A percentile compares a stretch with the other conserved stretches of the same genome.
phyloP scores from a whole-genome alignment of 35 echinoderm and acorn worm genomes.

The Ophiothrix spiculata region DNA sequence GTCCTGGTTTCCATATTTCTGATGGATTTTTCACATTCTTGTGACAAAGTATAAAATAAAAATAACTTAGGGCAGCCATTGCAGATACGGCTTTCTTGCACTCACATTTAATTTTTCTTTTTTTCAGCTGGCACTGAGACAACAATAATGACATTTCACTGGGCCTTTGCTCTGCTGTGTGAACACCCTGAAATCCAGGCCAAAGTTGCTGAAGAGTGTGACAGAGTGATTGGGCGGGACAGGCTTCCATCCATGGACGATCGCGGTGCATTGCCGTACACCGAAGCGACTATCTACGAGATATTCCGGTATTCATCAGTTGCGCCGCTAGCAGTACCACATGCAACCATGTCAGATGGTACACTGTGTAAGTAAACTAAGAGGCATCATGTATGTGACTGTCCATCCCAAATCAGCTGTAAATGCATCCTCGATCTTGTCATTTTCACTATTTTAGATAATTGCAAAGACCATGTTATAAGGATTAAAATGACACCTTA shows the following conservation, averaged over 20 bases:
- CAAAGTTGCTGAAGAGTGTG: conserved; percentile 46
- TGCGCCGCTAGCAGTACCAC: background rate
- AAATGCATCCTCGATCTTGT: too few relatives aligned
- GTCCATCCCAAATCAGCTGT: too few relatives aligned
- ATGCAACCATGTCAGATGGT: background rate
- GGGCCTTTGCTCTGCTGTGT: conserved; percentile 23
- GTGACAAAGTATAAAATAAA: too few relatives aligned
- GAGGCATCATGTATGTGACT: too few relatives aligned
- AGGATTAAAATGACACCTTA: too few relatives aligned
- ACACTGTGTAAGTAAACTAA: conserved; percentile 17
- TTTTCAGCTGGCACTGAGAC: conserved; percentile 57
- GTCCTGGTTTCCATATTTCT: too few relatives aligned
- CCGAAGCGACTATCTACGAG: conserved; percentile 36
- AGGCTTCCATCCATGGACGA: conserved; percentile 41
- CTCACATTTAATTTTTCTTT: too few relatives aligned
- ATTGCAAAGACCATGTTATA: too few relatives aligned
- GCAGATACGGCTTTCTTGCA: too few relatives aligned
- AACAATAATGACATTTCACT: conserved; percentile 34
- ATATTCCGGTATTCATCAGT: conserved; percentile 36
- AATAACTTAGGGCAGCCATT: too few relatives aligned
- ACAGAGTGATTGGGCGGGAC: conserved; percentile 47
- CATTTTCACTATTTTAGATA: too few relatives aligned
- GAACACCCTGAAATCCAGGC: conserved; percentile 59
- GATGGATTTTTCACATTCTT: too few relatives aligned
- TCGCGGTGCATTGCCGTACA: conserved; percentile 37